Percentiles rank a stretch among this genome's conserved stretches.
These are phyloP conservation scores for Siniperca scherzeri DNA, from an alignment of 2,797 vertebrate genomes.

Conservation along the genomic window DNA sequence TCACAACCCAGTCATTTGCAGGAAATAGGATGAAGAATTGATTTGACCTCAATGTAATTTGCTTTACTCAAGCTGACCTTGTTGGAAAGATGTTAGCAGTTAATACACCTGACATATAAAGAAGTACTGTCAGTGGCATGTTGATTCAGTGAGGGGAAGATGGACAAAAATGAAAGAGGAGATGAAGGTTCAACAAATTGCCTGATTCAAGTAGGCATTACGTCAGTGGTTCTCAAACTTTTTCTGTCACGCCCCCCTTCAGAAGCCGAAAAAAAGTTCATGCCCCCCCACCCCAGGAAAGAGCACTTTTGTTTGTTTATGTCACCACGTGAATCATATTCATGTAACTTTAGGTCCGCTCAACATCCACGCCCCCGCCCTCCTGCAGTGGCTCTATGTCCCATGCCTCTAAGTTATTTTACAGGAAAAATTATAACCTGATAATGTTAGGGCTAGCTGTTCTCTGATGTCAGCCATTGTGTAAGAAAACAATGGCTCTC, in stretches of 20 bases:
- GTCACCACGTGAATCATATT: too few relatives aligned
- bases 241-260: too few relatives aligned
- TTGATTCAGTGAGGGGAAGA: not conserved
- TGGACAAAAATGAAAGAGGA: constrained; percentile 1
- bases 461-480: too few relatives aligned
- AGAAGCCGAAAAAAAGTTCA: too few relatives aligned
- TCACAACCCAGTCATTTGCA: not conserved
- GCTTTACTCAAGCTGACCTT: not conserved
- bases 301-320: too few relatives aligned
- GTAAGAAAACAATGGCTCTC: not conserved
- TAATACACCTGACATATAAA: not conserved
- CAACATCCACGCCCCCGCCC: too few relatives aligned
- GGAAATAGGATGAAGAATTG: constrained; percentile 15
- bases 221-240: too few relatives aligned
- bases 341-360: too few relatives aligned
- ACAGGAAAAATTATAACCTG: not conserved
- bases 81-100: constrained; percentile 1
- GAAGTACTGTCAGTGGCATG: not conserved
- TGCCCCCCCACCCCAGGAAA: too few relatives aligned
- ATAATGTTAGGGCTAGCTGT: not conserved
- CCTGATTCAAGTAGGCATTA: not conserved
- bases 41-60: constrained; percentile 29
- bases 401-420: not conserved
- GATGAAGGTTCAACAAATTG: not conserved
- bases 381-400: too few relatives aligned